Evolutionary conservation across 1,140 invertebrate species (phyloP), one percentile per base, ranked within the genome.

Genomic region (Babylonia areolata): DNA sequence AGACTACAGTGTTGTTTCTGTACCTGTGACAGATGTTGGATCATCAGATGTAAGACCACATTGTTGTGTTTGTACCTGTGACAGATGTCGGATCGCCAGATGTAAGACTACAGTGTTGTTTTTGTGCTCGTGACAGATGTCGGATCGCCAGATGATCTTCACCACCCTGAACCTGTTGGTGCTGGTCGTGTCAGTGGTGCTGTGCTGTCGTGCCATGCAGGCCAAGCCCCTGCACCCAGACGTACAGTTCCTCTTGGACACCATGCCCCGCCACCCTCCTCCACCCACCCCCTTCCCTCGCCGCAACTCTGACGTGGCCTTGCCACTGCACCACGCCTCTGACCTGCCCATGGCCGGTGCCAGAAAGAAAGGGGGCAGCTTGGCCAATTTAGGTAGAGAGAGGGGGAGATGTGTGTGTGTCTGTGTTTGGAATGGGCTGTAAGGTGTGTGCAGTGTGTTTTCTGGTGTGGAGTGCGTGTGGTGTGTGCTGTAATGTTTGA

Each of bases 141-240:
- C 94, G 42, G 93, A 95, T 9, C 95, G 96, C 81, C 95, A 96
- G 86, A 91, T 95, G 3, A 88, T 95, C 0, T 92, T 96, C 23
- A 94, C 96, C 35, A 90, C 95, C 15, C 86, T 96, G 3, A 95
- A 96, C 88, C 91, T 96, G 3, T 69, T 95, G 3, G 83, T 96
- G 1, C 93, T 96, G 37, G 89, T 95, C 6, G 80, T 95, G 0
- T 92, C 96, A 71, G 86, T 96, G 23, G 92, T 94, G 28, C 93
- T 95, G 39, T 96, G 95, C 51, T 92, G 94, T 37, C 89, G 94
- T 42, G 87, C 90, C 31, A 37, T 77, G 33, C 87, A 81, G 92
- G 79, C 79, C 86, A 78, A 79, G 46, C 85, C 81, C 71, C 89
- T 51, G 86, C 88, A 83, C 71, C 87, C 84, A n/a, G 91, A 92